Conservation (phyloP, 2,113 vertebrate species). For the Piprites chloris region DNA sequence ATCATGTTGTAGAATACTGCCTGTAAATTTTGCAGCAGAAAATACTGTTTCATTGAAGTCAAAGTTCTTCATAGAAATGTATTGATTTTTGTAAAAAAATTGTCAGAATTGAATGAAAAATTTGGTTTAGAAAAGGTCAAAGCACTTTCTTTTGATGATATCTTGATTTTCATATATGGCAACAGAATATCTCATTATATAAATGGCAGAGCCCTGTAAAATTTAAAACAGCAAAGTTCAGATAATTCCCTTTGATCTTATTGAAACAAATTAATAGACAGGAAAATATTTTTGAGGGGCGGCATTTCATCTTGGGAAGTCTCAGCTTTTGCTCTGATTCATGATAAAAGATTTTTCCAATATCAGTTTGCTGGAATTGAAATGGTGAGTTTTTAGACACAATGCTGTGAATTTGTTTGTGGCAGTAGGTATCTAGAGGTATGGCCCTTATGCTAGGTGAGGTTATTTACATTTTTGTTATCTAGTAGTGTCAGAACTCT, state of each 20-base stretch:
- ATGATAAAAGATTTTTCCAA: neutral
- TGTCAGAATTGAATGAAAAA: neutral
- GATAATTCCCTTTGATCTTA: neutral
- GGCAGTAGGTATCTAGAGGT: neutral
- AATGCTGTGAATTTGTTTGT: neutral
- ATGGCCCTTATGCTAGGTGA: neutral
- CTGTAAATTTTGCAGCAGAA: neutral
- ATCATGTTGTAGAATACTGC: neutral
- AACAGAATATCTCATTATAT: neutral
- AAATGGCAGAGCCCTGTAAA: neutral
- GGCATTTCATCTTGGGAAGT: neutral
- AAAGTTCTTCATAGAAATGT: neutral
- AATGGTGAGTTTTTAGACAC: neutral
- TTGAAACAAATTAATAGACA: neutral
- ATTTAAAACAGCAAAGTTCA: neutral
- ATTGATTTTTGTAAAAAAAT: neutral
- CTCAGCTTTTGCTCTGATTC: neutral
- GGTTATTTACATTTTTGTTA: constrained; percentile 17
- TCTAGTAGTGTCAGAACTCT: neutral
- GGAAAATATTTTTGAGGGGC: neutral
- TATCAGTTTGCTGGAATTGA: neutral
- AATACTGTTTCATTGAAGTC: neutral
- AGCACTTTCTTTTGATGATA: neutral
- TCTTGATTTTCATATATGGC: neutral
- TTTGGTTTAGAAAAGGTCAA: neutral